A percentile compares a stretch with the other conserved stretches of the same genome.
Evolutionary conservation across 2,888 invertebrate species (phyloP).

Genomic region (Chesias legatella): DNA sequence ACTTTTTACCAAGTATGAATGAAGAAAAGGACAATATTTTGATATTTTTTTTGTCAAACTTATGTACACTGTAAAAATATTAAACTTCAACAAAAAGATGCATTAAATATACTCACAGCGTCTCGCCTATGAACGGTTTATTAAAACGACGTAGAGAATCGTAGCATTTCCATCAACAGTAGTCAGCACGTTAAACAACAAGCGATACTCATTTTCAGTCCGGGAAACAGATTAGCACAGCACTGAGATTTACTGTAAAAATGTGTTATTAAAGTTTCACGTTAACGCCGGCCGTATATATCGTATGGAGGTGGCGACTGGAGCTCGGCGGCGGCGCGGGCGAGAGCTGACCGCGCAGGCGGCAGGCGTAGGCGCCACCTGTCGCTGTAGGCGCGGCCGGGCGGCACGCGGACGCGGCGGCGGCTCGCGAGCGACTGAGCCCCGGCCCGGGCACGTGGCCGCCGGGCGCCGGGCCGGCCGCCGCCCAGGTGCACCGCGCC

Average conservation of each 20-base stretch:
- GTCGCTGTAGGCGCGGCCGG: constrained; percentile 49
- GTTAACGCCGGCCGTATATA: constrained; percentile 49
- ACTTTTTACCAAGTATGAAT: too few species aligned
- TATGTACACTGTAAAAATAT: neutral
- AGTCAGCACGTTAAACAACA: constrained; percentile 40
- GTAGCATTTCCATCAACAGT: constrained; percentile 34
- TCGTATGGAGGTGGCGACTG: constrained; percentile 25
- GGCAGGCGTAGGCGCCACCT: constrained; percentile 67
- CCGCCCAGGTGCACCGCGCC: constrained; percentile 73
- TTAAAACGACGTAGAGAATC: constrained; percentile 36
- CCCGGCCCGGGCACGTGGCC: constrained; percentile 63
- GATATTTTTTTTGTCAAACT: too few species aligned
- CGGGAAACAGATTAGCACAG: constrained; percentile 47
- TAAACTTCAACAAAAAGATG: neutral
- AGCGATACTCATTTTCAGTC: constrained; percentile 39
- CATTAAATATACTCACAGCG: constrained; percentile 40
- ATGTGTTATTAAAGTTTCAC: constrained; percentile 59
- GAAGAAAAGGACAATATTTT: too few species aligned
- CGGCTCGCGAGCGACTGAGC: constrained; percentile 61
- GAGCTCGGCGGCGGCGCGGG: constrained; percentile 34
- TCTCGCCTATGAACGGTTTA: constrained; percentile 33
- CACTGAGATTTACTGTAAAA: constrained; percentile 51
- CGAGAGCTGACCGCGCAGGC: constrained; percentile 58
- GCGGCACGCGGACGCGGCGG: constrained; percentile 32
- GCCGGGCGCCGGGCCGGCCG: constrained; percentile 55